Base-by-base conservation (phyloP, 2,797 vertebrate genomes). In the Peromyscus attwateri region DNA sequence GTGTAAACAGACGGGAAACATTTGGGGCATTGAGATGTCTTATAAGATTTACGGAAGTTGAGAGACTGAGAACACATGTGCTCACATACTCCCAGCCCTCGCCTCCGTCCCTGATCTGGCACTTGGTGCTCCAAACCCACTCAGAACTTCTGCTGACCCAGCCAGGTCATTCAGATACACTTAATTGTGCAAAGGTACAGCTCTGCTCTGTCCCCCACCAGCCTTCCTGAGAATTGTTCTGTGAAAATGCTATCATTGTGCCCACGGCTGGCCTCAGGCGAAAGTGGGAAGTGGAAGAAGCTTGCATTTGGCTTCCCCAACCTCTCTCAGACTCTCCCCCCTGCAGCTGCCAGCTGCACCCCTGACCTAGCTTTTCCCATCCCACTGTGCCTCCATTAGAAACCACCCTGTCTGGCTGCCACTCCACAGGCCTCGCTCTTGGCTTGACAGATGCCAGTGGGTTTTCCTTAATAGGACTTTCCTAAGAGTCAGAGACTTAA, bases 171-270 rank as follows among this genome's bases (percentile, higher is more conserved):
- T 92, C 46, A 46, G 49, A 90, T 55, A 68, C 91, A 90, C 77
- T 96, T 96, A 80, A 57, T 12, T 81, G 75, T 55, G 52, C 19
- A 77, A 81, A 89, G 90, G 70, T 81, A n/a, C 1, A 10, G 49
- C 49, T 70, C 76, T 89, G 43, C 0, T 10, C 75, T 77, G 13
- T 91, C 81, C 95, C 14, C 5, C 55, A 21, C 80, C 49, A 81
- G 60, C 75, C 79, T 95, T 87, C 92, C 92, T 90, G 89, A 97
- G 91, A 95, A 95, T 71, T 95, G 79, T 92, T 97, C 94, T 92
- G 77, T 64, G 83, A 81, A 95, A 92, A 92, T 5, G 31, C 64
- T 94, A 89, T 94, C 75, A 34, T 31, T 89, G 71, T 89, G 79
- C 95, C 84, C 84, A 88, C 21, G 49, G 93, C 92, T 96, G 92